phyloP scores from a whole-genome alignment of 1,140 invertebrate genomes.

The Antheraea mylitta region DNA sequence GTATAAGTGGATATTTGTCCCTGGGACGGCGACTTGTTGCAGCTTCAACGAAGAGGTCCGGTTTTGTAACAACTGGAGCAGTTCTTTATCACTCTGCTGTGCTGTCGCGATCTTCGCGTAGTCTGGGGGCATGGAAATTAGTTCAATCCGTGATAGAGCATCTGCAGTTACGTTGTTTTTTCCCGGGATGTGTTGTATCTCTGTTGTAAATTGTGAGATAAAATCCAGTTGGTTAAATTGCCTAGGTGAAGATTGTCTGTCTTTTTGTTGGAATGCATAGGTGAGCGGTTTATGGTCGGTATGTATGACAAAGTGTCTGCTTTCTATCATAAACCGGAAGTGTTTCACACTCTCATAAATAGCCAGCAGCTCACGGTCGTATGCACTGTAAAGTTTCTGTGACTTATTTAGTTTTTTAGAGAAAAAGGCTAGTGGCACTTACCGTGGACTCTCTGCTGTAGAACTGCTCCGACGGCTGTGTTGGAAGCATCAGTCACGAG shows the following conservation, averaged over 20 bases:
- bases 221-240: slow-evolving; percentile 49
- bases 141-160: slow-evolving; percentile 13
- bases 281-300: slow-evolving; percentile 4
- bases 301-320: neutral
- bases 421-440: slow-evolving; percentile 27
- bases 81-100: neutral
- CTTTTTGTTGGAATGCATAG: slow-evolving; percentile 1
- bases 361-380: slow-evolving; percentile 27
- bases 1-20: neutral
- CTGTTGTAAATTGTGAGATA: slow-evolving; percentile 34
- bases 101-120: neutral
- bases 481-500: slow-evolving; percentile 50
- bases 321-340: slow-evolving; percentile 23
- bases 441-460: slow-evolving; percentile 42
- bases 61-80: neutral
- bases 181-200: slow-evolving; percentile 38
- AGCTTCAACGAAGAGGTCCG: neutral
- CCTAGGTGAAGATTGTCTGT: slow-evolving; percentile 30
- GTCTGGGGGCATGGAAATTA: neutral
- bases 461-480: slow-evolving; percentile 43
- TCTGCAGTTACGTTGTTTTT: slow-evolving; percentile 47
- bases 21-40: neutral
- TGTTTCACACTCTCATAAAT: slow-evolving; percentile 26
- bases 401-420: slow-evolving; percentile 20
- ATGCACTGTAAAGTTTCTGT: slow-evolving; percentile 23